Evolutionary conservation across 1,140 invertebrate genomes (phyloP), one percentile per base, ranked within the genome.

Genomic region (Periplaneta americana): DNA sequence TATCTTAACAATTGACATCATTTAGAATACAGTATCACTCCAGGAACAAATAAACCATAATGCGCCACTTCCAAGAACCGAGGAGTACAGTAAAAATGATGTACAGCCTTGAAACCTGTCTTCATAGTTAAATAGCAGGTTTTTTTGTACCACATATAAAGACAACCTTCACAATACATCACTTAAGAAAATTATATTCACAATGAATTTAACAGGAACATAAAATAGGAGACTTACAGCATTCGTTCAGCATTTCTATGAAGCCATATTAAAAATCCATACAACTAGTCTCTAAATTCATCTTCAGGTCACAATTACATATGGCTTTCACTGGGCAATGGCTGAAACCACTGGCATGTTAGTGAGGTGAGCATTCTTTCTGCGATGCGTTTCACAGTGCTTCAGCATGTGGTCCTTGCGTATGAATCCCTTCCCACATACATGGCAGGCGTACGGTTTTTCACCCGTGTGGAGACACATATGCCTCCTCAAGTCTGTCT

Each of bases 361-460:
- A 18, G n/a, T n/a, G 39, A n/a, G 22, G 22, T 57, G 48, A 57
- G 3, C 48, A 48, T 31, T 15, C 81, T 90, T 91, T 79, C 91
- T 90, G 75, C 89, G 91, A 88, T 98, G 97, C 33, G 96, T 98
- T 80, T 96, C 94, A 80, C 92, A 90, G 88, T 98, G 97, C 88
- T 98, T 98, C 81, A 96, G 92, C 95, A 98, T 96, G 87, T 98
- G 97, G 87, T 98, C 97, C 87, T 97, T 97, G 78, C 97, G 92
- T 83, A 96, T 97, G 88, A 98, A 98, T 33, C 96, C 95, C 88
- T 98, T 98, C 75, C 92, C 92, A 86, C 96, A 98, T 39, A 91
- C 91, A 80, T 92, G 90, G 89, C 96, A 98, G 75, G 91, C 89
- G 87, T 94, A 97, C 18, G 96, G 96, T 86, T 96, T 96, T 83